Evolutionary conservation across 2,113 vertebrate genomes (phyloP).

Genomic region (Colaptes auratus): DNA sequence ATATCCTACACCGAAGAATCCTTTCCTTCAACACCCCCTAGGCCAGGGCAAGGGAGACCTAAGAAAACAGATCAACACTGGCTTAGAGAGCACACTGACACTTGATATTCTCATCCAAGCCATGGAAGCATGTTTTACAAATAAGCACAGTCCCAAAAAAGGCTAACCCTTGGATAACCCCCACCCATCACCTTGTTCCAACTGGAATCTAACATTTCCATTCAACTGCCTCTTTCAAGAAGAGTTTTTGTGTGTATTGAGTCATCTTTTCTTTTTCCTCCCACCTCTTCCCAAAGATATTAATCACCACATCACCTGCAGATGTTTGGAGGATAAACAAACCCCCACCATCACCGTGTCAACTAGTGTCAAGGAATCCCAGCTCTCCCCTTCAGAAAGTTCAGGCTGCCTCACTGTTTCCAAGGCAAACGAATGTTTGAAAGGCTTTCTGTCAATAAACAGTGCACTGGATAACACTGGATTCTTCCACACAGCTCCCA

Average conservation of each 20-base stretch:
- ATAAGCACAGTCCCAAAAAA: slow-evolving; percentile 50
- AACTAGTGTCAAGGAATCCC: not conserved
- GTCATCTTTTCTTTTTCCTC: not conserved
- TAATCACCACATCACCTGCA: slow-evolving; percentile 61
- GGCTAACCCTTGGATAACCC: slow-evolving; percentile 68
- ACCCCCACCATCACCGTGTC: not conserved
- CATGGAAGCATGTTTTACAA: slow-evolving; percentile 57
- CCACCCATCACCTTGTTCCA: slow-evolving; percentile 57
- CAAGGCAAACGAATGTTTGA: slow-evolving; percentile 22
- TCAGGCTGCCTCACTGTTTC: slow-evolving; percentile 25
- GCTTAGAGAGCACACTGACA: not conserved
- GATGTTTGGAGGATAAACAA: slow-evolving; percentile 58
- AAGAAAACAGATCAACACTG: slow-evolving; percentile 33
- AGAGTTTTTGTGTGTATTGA: not conserved
- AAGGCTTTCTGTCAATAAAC: not conserved
- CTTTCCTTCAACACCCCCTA: not conserved
- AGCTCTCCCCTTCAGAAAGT: not conserved
- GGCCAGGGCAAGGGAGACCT: not conserved
- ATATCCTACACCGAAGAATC: not conserved
- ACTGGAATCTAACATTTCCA: slow-evolving; percentile 28
- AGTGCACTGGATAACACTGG: not conserved
- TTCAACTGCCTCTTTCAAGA: not conserved
- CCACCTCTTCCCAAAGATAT: slow-evolving; percentile 21
- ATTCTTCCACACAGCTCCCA: not conserved
- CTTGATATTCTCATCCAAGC: slow-evolving; percentile 24